phyloP scores from a whole-genome alignment of 1,140 invertebrate genomes.

The Melipona quadrifasciata region DNA sequence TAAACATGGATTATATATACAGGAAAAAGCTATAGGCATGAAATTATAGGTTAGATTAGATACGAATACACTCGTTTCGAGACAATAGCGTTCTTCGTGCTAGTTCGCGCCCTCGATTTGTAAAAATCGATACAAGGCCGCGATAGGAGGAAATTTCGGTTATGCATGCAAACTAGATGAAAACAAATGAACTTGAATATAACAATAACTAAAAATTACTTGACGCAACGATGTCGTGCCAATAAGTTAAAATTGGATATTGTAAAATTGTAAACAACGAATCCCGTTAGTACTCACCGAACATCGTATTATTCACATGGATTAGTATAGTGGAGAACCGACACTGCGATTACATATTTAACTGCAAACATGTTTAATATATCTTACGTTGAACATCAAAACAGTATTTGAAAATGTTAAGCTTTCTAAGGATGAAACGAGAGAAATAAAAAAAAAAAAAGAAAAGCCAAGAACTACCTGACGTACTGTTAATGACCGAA shows the following conservation, averaged over 20 bases:
- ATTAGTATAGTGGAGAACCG: background rate
- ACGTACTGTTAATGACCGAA: conserved; percentile 66
- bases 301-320: conserved; percentile 7
- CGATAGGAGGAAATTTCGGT: conserved; percentile 36
- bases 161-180: conserved; percentile 38
- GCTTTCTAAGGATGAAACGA: conserved; percentile 70
- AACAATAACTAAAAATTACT: background rate
- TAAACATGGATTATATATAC: background rate
- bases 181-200: conserved; percentile 48
- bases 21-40: background rate
- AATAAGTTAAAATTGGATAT: background rate
- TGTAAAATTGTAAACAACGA: background rate
- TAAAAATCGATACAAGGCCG: conserved; percentile 33
- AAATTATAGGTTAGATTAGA: conserved; percentile 4
- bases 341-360: conserved; percentile 4
- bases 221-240: background rate
- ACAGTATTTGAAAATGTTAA: conserved; percentile 72
- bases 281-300: background rate
- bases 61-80: background rate
- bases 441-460: conserved; percentile 58
- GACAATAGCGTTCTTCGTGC: background rate
- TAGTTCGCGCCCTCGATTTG: conserved; percentile 6
- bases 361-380: conserved; percentile 12
- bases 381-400: conserved; percentile 27
- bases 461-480: conserved; percentile 53